Conservation (phyloP, 2,888 invertebrate species). For the Perithous albicinctus region DNA sequence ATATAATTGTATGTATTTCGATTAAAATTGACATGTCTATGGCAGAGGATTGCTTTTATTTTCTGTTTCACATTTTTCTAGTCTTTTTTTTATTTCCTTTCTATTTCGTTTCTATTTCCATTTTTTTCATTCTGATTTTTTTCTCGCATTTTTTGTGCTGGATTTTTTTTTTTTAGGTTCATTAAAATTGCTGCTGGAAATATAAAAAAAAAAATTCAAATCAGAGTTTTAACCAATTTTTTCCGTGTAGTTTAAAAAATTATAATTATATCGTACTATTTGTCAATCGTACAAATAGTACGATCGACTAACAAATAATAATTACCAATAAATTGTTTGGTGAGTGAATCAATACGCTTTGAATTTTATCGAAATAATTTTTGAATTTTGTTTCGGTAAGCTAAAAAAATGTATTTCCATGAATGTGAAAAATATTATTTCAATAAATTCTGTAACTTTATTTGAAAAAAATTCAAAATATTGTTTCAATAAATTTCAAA, state of each 20-base stretch:
- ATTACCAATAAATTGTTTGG: background rate
- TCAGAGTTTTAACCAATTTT: too few relatives aligned
- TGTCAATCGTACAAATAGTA: too few relatives aligned
- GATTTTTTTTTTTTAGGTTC: too few relatives aligned
- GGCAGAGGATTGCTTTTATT: constrained; percentile 50
- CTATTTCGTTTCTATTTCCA: background rate
- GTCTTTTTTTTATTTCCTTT: background rate
- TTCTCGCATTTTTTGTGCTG: background rate
- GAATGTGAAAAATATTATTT: too few relatives aligned
- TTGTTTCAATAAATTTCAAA: too few relatives aligned
- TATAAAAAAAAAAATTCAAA: too few relatives aligned
- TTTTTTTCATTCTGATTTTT: background rate
- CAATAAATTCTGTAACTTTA: too few relatives aligned
- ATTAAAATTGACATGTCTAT: constrained; percentile 62
- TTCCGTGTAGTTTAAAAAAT: too few relatives aligned
- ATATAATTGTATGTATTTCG: constrained; percentile 52
- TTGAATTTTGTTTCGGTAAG: background rate
- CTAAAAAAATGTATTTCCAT: too few relatives aligned
- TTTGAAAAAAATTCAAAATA: too few relatives aligned
- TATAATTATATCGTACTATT: background rate
- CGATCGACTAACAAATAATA: too few relatives aligned
- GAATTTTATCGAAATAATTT: background rate
- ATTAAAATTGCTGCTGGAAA: too few relatives aligned
- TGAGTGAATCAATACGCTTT: background rate
- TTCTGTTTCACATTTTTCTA: background rate